Evolutionary conservation across 2,797 vertebrate genomes (phyloP), one percentile per base, ranked within the genome.

Genomic region (Perodicticus potto): DNA sequence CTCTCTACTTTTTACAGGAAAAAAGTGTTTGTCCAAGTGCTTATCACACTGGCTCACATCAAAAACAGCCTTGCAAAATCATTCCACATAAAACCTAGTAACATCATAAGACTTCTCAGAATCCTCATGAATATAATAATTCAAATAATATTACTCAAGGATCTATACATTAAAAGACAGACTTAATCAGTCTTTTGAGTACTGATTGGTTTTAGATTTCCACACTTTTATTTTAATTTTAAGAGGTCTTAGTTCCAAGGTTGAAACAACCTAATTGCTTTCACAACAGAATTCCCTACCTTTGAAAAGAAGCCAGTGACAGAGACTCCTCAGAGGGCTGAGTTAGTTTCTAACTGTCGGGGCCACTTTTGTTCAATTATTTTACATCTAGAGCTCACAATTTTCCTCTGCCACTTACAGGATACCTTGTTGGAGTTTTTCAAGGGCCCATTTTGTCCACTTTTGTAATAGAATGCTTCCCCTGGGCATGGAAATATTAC

Each of bases 61-160:
- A 94, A 97, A 97, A 97, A 96, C 94, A 97, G 77, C 87, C 97
- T 97, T 49, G 76, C 92, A 95, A 98, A 97, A 83, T 97, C 49
- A 45, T 96, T 98, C 96, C 43, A 29, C 91, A n/a, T 93, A 96
- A 97, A 98, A 96, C 84, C 95, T 97, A 96, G 95, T 40, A 23
- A 87, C 1, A 55, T 96, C 94, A 23, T 96, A 94, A 97, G 91
- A 89, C 89, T 89, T 61, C 97, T 97, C 90, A 93, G 87, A 92
- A 97, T 70, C 86, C 87, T 97, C 84, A 91, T 91, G 95, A 96
- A 96, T 93, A 77, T 85, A 96, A 23, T 77, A 93, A 87, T 89
- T 94, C 59, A 85, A 95, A 89, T 93, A 93, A 85, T 78, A 94
- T 95, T 84, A 91, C 63, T 94, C 77, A 86, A 80, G 86, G 80